Conservation (phyloP, 2,888 invertebrate species). For the Nomada ruficornis region DNA sequence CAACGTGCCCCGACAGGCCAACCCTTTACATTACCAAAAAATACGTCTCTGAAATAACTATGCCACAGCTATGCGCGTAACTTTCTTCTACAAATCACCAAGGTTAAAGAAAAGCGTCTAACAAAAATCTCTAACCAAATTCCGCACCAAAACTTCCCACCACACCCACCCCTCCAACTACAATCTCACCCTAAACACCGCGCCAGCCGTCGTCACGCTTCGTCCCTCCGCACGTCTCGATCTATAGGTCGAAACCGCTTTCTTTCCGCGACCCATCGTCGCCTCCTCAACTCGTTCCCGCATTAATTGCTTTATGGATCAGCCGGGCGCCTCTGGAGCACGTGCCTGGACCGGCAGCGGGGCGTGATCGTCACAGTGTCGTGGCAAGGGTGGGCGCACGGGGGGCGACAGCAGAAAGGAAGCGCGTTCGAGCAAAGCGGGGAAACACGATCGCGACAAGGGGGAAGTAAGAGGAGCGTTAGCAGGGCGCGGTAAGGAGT, state of each 20-base stretch:
- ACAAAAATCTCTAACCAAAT: too few relatives aligned
- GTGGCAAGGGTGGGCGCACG: neutral
- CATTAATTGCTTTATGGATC: slow-evolving; percentile 76
- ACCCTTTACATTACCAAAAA: too few relatives aligned
- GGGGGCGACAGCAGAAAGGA: neutral
- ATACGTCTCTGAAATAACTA: too few relatives aligned
- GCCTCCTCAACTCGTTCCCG: slow-evolving; percentile 59
- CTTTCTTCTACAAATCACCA: too few relatives aligned
- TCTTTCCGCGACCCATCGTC: neutral
- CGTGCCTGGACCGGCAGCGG: slow-evolving; percentile 42
- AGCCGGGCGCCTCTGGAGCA: slow-evolving; percentile 38
- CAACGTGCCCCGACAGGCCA: too few relatives aligned
- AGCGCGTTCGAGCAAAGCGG: slow-evolving; percentile 10
- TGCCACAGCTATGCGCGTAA: too few relatives aligned
- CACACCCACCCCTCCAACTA: too few relatives aligned
- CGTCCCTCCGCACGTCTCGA: neutral
- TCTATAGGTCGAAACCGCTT: too few relatives aligned
- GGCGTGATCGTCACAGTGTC: neutral
- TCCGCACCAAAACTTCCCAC: too few relatives aligned
- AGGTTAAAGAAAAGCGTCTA: too few relatives aligned
- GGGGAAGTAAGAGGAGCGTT: neutral
- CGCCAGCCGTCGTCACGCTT: neutral
- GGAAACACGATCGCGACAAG: slow-evolving; percentile 28
- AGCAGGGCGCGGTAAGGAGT: slow-evolving; percentile 48
- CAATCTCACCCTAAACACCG: too few relatives aligned